Base-by-base conservation (phyloP, 2,797 vertebrate genomes). In the Acestrorhynchus altus region DNA sequence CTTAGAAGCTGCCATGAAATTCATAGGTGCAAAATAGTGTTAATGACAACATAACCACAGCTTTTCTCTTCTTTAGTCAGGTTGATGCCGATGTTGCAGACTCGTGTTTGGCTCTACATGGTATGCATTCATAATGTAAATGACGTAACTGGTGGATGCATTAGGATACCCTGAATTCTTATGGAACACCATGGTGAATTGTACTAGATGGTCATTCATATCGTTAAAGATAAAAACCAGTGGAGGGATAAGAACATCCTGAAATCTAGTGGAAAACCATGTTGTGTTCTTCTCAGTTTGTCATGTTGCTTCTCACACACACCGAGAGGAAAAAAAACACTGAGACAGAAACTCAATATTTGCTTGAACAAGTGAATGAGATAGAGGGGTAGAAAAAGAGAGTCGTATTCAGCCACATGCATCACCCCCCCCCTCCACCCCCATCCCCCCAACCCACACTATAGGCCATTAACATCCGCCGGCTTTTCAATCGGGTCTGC, bases 381-480 rank as follows among this genome's bases (percentile, higher is more conserved):
- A 69, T 35, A 18, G 40, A 64, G 51, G 68, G 51, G 35, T 1
- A 39, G 61, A 31, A 20, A 46, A 40, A 20, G n/a, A 47, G 22
- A 46, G 69, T 69, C 63, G 56, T 80, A 51, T 80, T 83, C 60
- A 74, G 74, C 47, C 12, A 51, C 35, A 12, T 26, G 20, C 61
- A 31, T n/a, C 54, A 44, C 31, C 22, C 59, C 47, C 3, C 6
- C 49, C 8, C 49, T 6, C 2, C 31, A 35, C 51, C 31, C 22
- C 59, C 47, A 6, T 4, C 49, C 8, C 49, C 31, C 2, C 31
- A 35, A 15, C 24, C 26, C 54, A 18, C 10, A 11, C 75, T 68
- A 69, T 44, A 79, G 83, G 71, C 69, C 76, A 77, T 84, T 81
- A 86, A 82, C 75, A 75, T 63, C 28, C 72, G 81, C 51, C 51